Evolutionary conservation across 2,888 invertebrate genomes (phyloP).

Genomic region (Conops quadrifasciatus): DNA sequence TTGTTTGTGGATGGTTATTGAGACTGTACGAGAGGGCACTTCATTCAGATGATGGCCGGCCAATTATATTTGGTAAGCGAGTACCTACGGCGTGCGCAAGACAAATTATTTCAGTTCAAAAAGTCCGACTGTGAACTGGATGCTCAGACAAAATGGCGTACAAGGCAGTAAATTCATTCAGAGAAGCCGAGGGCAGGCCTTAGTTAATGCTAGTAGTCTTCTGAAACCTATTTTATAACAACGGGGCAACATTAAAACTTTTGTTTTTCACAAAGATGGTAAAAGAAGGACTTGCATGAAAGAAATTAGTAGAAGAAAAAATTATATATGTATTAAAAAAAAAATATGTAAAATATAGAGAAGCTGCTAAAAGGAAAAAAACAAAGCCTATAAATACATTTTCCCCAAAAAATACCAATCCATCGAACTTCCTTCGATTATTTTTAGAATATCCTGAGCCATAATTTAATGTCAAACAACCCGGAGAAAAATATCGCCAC

Average conservation of each 20-base stretch:
- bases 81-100: not conserved
- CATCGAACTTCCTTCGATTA: not conserved
- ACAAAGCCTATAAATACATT: not conserved
- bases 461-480: not conserved
- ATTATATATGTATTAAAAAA: too few species aligned
- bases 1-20: not conserved
- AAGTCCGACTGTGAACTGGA: too few species aligned
- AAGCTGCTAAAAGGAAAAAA: not conserved
- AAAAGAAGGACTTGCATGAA: too few species aligned
- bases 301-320: too few species aligned
- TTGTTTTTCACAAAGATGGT: too few species aligned
- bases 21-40: constrained; percentile 5
- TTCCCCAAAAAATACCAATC: not conserved
- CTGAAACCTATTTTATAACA: too few species aligned
- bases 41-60: not conserved
- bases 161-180: too few species aligned
- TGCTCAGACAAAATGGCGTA: too few species aligned
- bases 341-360: too few species aligned
- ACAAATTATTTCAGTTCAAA: not conserved
- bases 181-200: too few species aligned
- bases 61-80: not conserved
- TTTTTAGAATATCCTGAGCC: not conserved
- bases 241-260: too few species aligned
- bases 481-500: not conserved
- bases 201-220: too few species aligned